Base-by-base conservation (phyloP, 2,113 vertebrate genomes). In the Megaceryle torquata region DNA sequence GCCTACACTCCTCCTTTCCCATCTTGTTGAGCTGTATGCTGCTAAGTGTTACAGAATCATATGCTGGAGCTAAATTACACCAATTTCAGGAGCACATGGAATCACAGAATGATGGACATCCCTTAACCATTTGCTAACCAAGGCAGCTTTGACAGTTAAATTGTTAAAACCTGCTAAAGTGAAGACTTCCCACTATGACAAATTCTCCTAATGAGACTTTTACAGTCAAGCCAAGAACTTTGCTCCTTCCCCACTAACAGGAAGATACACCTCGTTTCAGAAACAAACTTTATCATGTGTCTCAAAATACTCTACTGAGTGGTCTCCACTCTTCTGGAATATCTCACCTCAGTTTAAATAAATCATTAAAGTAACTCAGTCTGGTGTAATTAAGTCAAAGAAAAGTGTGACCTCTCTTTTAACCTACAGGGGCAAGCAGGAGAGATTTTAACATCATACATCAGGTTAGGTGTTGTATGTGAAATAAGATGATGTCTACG, bases 21-120 rank as follows among this genome's bases (percentile, higher is more conserved):
- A 28, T 5, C 3, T 24, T 37, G 63, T 59, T 46, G 60, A 64
- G 33, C 31, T 37, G 1, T 25, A 20, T 0, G 0, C 35, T 80
- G 29, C 11, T 16, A 74, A 10, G 3, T 18, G 21, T 54, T 64
- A 46, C 10, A 61, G 57, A 64, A 50, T 39, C 43, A 48, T 1
- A 2, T 13, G 29, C 44, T 10, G 5, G 31, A 25, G 18, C 33
- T 67, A 8, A 61, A 18, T 29, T 22, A 74, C 65, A 56, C 8
- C 6, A 9, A 28, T 72, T 79, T 61, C 72, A 69, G 48, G 75
- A 82, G 50, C 26, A 21, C 8, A 5, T 24, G 39, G 31, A 39
- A 41, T 70, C 8, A 5, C 21, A 35, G 31, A 39, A 41, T 70
- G 61, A 39, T 15, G 28, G 28, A 53, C 25, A 48, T 60, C 29